phyloP scores from a whole-genome alignment of 2,113 vertebrate species.

The Lates calcarifer region DNA sequence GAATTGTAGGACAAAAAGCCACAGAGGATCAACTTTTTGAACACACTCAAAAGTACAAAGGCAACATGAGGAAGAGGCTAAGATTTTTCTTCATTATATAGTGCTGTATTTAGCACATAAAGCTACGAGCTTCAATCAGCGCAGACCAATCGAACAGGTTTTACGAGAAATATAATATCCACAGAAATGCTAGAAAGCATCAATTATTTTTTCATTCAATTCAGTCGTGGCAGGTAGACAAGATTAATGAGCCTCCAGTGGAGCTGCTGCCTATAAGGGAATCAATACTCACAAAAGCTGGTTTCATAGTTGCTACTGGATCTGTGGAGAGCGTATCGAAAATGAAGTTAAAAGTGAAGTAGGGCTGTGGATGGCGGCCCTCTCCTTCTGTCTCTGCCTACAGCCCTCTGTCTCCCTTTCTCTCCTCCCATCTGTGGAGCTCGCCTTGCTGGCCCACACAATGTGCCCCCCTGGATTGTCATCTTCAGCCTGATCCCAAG shows the following conservation, averaged over 20 bases:
- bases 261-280: slow-evolving; percentile 46
- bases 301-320: slow-evolving; percentile 77
- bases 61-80: neutral
- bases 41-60: slow-evolving; percentile 10
- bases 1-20: slow-evolving; percentile 31
- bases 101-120: slow-evolving; percentile 20
- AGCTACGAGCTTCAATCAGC: slow-evolving; percentile 19
- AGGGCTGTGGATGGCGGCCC: slow-evolving; percentile 51
- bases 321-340: slow-evolving; percentile 42
- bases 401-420: slow-evolving; percentile 37
- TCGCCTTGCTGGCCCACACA: slow-evolving; percentile 67
- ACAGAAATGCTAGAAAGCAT: slow-evolving; percentile 44
- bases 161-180: slow-evolving; percentile 36
- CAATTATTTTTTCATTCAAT: slow-evolving; percentile 42
- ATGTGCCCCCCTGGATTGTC: slow-evolving; percentile 76
- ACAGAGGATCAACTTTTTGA: slow-evolving; percentile 33
- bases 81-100: neutral
- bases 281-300: slow-evolving; percentile 85
- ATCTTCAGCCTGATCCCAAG: slow-evolving; percentile 78
- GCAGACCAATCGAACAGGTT: slow-evolving; percentile 10
- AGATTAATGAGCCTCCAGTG: slow-evolving; percentile 48
- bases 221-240: slow-evolving; percentile 41
- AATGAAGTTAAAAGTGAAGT: slow-evolving; percentile 53
- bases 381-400: slow-evolving; percentile 58
- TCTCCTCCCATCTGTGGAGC: slow-evolving; percentile 68